phyloP scores from a whole-genome alignment of 2,888 invertebrate genomes.

The Pemphredon lugubris region DNA sequence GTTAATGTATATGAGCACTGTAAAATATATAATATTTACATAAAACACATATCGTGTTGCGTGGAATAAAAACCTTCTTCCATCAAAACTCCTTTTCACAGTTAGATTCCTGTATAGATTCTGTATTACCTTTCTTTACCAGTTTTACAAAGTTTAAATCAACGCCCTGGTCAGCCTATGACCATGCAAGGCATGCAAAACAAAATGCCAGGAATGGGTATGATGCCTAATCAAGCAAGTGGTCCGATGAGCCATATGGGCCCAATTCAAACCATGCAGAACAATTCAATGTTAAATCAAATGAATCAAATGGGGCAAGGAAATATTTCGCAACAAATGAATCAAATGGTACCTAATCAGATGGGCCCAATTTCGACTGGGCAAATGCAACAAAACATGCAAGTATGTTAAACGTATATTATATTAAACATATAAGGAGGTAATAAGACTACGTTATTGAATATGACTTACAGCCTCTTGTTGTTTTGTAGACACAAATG shows the following conservation, averaged over 20 bases:
- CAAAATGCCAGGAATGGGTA: constrained; percentile 82
- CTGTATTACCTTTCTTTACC: constrained; percentile 14
- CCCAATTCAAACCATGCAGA: constrained; percentile 82
- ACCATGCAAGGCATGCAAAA: constrained; percentile 84
- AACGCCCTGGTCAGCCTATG: constrained; percentile 84
- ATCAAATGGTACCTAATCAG: constrained; percentile 75
- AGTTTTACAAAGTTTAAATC: constrained; percentile 89
- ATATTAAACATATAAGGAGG: not conserved
- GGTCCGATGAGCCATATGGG: constrained; percentile 82
- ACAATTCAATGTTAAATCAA: constrained; percentile 82
- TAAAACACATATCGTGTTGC: not conserved
- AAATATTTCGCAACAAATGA: constrained; percentile 78
- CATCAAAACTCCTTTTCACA: too few relatives aligned
- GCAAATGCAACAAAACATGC: constrained; percentile 77
- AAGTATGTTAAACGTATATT: constrained; percentile 58
- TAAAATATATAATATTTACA: too few relatives aligned
- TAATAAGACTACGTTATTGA: too few relatives aligned
- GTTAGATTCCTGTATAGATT: too few relatives aligned
- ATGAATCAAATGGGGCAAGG: constrained; percentile 79
- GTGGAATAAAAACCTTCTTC: too few relatives aligned
- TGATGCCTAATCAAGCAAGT: constrained; percentile 81
- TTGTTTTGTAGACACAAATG: constrained; percentile 74
- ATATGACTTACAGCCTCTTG: too few relatives aligned
- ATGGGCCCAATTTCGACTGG: constrained; percentile 73
- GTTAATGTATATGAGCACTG: too few relatives aligned